A percentile compares a stretch with the other conserved stretches of the same genome.
These are phyloP conservation scores for Arion vulgaris DNA, from an alignment of 1,140 invertebrate genomes.

Conservation along the genomic window DNA sequence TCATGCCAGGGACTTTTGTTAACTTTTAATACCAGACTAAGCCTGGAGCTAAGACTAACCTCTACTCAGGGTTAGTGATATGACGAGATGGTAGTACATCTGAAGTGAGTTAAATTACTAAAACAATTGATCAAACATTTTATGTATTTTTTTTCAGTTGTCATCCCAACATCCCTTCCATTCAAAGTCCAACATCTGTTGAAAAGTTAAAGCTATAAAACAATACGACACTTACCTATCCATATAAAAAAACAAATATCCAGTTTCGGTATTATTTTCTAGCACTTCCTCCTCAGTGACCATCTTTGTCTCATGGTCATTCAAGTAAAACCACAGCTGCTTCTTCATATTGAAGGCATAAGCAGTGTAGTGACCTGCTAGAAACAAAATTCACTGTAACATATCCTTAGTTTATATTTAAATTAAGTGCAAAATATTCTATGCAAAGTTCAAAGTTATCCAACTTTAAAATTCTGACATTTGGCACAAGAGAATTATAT, in stretches of 20 bases:
- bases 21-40: too few relatives aligned
- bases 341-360: constrained; percentile 26
- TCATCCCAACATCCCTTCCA: too few relatives aligned
- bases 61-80: too few relatives aligned
- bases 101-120: too few relatives aligned
- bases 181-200: too few relatives aligned
- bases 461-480: background rate
- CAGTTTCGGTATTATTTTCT: constrained; percentile 1
- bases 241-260: constrained; percentile 38
- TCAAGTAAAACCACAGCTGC: constrained; percentile 30
- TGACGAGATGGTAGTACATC: too few relatives aligned
- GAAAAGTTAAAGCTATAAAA: too few relatives aligned
- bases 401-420: background rate
- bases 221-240: constrained; percentile 27
- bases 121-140: too few relatives aligned
- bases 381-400: background rate
- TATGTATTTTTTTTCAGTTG: too few relatives aligned
- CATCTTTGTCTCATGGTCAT: constrained; percentile 13
- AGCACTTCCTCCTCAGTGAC: background rate
- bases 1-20: too few relatives aligned
- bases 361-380: constrained; percentile 39
- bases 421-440: too few relatives aligned
- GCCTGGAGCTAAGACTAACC: too few relatives aligned
- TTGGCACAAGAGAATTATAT: background rate
- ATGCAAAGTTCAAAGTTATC: background rate